phyloP scores from a whole-genome alignment of 1,140 invertebrate genomes.

The Drosophila biarmipes region DNA sequence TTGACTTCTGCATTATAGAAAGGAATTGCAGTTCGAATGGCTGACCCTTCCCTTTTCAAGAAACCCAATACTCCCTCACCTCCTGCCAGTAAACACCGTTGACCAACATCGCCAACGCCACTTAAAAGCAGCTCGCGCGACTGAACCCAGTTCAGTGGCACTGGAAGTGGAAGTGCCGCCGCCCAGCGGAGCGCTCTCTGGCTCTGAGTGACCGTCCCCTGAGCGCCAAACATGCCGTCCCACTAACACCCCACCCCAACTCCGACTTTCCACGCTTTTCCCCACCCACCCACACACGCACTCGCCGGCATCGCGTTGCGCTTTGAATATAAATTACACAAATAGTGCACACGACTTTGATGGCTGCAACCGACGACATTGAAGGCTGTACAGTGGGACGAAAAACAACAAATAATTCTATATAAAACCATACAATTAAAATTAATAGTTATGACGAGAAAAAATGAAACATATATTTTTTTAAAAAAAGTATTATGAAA shows the following conservation, averaged over 20 bases:
- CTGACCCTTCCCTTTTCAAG: not conserved
- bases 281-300: conserved; percentile 31
- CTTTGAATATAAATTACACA: conserved; percentile 83
- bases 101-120: conserved; percentile 61
- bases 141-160: conserved; percentile 19
- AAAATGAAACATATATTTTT: no score
- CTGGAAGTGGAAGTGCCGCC: conserved; percentile 11
- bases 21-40: not conserved
- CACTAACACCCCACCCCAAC: conserved; percentile 9
- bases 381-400: conserved; percentile 24
- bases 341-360: conserved; percentile 75
- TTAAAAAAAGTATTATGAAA: no score
- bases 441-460: no score
- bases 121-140: conserved; percentile 67
- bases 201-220: conserved; percentile 4
- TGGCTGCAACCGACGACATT: conserved; percentile 28
- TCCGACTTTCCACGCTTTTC: not conserved
- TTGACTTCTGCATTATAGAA: no score
- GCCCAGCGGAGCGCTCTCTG: conserved; percentile 15
- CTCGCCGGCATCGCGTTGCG: conserved; percentile 46
- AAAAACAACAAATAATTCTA: not conserved
- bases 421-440: no score
- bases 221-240: conserved; percentile 6
- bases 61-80: not conserved
- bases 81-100: conserved; percentile 2